Percentiles rank a stretch among this genome's conserved stretches.
These are phyloP conservation scores for Chironomus striatipennis DNA, from an alignment of 1,140 invertebrate genomes.

Conservation along the genomic window DNA sequence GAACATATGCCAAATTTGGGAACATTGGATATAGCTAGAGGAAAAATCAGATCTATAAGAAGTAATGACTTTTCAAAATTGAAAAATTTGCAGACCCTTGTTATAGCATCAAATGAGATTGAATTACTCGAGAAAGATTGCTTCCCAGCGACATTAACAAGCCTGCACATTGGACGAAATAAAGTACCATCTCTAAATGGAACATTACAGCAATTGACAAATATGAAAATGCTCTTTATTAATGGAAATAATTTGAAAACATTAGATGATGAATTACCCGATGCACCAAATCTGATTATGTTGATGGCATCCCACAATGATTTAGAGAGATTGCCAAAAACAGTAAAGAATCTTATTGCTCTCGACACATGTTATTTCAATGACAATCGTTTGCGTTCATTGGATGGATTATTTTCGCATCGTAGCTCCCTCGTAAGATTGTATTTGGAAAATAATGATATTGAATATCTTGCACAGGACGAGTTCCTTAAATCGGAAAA, in stretches of 20 bases:
- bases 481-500: constrained; percentile 60
- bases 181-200: constrained; percentile 61
- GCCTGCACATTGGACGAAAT: constrained; percentile 64
- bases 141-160: constrained; percentile 52
- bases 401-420: constrained; percentile 60
- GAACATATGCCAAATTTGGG: constrained; percentile 58
- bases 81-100: constrained; percentile 54
- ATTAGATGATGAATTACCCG: constrained; percentile 64
- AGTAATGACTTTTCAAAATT: constrained; percentile 58
- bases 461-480: constrained; percentile 59
- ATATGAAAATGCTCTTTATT: constrained; percentile 66
- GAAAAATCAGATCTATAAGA: constrained; percentile 53
- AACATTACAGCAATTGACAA: constrained; percentile 56
- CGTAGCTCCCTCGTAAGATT: constrained; percentile 53
- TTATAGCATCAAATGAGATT: constrained; percentile 62
- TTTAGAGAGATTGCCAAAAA: constrained; percentile 55
- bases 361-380: constrained; percentile 61
- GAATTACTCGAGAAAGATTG: constrained; percentile 55
- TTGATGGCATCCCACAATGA: constrained; percentile 64
- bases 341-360: constrained; percentile 53
- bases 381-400: constrained; percentile 55
- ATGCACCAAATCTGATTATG: constrained; percentile 51
- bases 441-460: constrained; percentile 59
- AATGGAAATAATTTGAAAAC: constrained; percentile 63
- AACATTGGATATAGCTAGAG: constrained; percentile 62